Percentiles rank a stretch among this genome's conserved stretches.
These are phyloP conservation scores for Poecile atricapillus DNA, from an alignment of 2,113 vertebrate genomes.

Conservation along the genomic window DNA sequence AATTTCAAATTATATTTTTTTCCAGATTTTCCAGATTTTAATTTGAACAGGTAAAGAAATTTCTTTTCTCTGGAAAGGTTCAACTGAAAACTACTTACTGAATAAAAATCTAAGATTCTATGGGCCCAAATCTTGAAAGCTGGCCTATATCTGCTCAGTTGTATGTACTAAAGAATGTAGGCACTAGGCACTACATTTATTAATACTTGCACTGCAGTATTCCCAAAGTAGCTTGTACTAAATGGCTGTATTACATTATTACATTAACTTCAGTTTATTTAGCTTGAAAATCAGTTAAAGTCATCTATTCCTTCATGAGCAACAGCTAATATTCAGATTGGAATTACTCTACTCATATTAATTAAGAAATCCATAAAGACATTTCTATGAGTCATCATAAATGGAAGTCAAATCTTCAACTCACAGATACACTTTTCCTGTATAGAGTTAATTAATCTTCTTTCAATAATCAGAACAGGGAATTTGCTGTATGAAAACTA, in stretches of 20 bases:
- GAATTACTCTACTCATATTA: neutral
- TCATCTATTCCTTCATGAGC: neutral
- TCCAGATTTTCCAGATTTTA: neutral
- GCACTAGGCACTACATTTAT: neutral
- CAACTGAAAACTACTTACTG: neutral
- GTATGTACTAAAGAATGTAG: neutral
- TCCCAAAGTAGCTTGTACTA: neutral
- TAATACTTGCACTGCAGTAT: neutral
- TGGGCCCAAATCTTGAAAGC: neutral
- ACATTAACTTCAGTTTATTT: neutral
- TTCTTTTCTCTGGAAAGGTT: neutral
- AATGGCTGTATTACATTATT: neutral
- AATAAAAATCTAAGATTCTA: neutral
- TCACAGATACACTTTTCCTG: neutral
- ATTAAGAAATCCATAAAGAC: neutral
- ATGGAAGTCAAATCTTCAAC: neutral
- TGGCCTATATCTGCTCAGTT: neutral
- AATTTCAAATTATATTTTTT: neutral
- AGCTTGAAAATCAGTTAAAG: neutral
- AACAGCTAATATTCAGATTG: neutral
- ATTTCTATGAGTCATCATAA: neutral
- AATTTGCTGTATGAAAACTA: neutral
- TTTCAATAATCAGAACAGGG: neutral
- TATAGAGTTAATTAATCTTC: neutral
- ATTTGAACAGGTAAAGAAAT: neutral